Evolutionary conservation across 2,113 vertebrate genomes (phyloP).

Genomic region (Pao palembangensis): DNA sequence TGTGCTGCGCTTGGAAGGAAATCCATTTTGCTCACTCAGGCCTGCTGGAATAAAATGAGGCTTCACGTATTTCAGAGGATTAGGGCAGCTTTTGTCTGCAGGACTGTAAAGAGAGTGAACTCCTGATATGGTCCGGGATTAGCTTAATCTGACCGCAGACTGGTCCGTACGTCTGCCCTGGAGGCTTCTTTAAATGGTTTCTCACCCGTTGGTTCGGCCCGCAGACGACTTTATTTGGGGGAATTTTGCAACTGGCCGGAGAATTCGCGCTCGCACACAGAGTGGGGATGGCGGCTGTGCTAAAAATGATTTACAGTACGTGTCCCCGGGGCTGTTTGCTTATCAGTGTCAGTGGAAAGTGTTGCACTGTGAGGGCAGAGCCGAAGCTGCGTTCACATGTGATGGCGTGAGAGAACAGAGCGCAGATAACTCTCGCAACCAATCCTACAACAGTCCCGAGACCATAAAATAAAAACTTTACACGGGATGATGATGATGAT

Average conservation of each 20-base stretch:
- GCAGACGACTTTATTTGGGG: neutral
- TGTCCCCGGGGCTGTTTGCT: constrained; percentile 35
- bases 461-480: too few species aligned
- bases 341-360: constrained; percentile 64
- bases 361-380: constrained; percentile 56
- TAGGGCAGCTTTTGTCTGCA: constrained; percentile 23
- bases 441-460: too few species aligned
- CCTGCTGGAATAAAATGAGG: constrained; percentile 6
- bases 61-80: constrained; percentile 19
- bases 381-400: constrained; percentile 14
- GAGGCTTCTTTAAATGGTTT: constrained; percentile 11
- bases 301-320: neutral
- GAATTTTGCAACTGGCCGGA: neutral
- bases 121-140: constrained; percentile 46
- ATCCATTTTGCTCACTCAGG: neutral
- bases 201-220: constrained; percentile 6
- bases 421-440: too few species aligned
- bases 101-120: constrained; percentile 21
- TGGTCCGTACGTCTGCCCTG: constrained; percentile 10
- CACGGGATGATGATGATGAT: too few species aligned
- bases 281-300: neutral
- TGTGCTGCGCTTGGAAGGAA: neutral
- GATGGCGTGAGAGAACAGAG: neutral
- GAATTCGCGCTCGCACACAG: neutral
- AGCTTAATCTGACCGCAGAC: constrained; percentile 34